Evolutionary conservation across 2,888 invertebrate genomes (phyloP).

Genomic region (Ormyrus pomaceus): DNA sequence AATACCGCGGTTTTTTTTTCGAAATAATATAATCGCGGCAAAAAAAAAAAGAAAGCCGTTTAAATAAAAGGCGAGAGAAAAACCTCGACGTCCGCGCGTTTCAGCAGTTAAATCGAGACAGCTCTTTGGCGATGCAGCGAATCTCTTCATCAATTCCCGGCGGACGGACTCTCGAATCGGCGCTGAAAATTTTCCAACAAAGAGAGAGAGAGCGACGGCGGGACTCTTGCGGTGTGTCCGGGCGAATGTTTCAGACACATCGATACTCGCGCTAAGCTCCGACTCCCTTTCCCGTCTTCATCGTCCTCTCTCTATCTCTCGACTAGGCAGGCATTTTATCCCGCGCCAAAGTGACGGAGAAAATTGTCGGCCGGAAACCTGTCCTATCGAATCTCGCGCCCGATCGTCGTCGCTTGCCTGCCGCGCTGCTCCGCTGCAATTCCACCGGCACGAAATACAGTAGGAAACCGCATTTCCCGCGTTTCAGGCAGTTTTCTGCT

Average conservation of each 20-base stretch:
- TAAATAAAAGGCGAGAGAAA: too few relatives aligned
- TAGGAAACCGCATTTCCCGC: constrained; percentile 49
- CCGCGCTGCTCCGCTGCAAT: constrained; percentile 4
- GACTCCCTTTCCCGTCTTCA: not conserved
- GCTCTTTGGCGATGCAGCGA: too few relatives aligned
- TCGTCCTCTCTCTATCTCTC: constrained; percentile 4
- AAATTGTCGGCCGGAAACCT: constrained; percentile 53
- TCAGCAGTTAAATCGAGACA: too few relatives aligned
- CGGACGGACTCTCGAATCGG: not conserved
- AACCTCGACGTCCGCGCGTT: too few relatives aligned
- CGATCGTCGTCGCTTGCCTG: constrained; percentile 11
- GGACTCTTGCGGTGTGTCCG: not conserved
- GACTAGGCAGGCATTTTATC: constrained; percentile 12
- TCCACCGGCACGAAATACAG: constrained; percentile 15
- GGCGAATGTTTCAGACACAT: constrained; percentile 18
- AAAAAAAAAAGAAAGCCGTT: too few relatives aligned
- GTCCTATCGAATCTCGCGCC: constrained; percentile 41
- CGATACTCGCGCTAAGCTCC: not conserved
- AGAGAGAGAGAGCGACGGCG: not conserved
- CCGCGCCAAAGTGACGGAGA: constrained; percentile 14
- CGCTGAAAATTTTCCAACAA: constrained; percentile 4
- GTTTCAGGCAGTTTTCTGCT: constrained; percentile 44
- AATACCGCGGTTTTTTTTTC: too few relatives aligned
- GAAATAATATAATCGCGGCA: too few relatives aligned
- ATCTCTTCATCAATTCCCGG: too few relatives aligned